phyloP scores from a whole-genome alignment of 2,113 vertebrate genomes.

The Gymnocephalus cernua region DNA sequence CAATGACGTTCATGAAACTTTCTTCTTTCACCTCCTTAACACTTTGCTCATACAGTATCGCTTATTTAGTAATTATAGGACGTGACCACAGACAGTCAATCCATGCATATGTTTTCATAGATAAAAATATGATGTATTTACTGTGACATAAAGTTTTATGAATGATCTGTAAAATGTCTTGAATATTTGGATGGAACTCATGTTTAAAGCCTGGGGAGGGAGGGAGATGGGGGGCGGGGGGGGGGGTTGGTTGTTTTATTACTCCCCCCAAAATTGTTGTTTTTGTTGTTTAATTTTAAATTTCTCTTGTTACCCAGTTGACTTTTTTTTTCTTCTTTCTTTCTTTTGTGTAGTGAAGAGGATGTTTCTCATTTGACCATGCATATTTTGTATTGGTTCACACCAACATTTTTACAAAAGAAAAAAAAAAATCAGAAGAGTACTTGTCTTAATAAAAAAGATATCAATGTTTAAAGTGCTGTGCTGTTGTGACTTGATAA shows the following conservation, averaged over 20 bases:
- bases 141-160: conserved; percentile 77
- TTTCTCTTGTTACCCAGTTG: conserved; percentile 78
- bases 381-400: conserved; percentile 89
- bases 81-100: conserved; percentile 66
- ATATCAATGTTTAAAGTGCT: conserved; percentile 85
- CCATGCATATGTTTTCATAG: conserved; percentile 52
- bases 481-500: conserved; percentile 55
- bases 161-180: conserved; percentile 75
- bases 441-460: conserved; percentile 90
- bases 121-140: conserved; percentile 76
- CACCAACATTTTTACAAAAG: conserved; percentile 88
- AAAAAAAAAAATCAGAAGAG: conserved; percentile 82
- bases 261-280: conserved; percentile 53
- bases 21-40: conserved; percentile 66
- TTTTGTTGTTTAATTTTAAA: conserved; percentile 77
- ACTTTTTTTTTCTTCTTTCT: conserved; percentile 48
- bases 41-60: conserved; percentile 69
- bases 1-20: conserved; percentile 68
- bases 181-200: conserved; percentile 72
- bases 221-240: not conserved
- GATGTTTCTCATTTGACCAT: conserved; percentile 84
- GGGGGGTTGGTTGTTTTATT: conserved; percentile 57
- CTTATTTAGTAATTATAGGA: conserved; percentile 74
- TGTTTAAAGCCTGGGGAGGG: conserved; percentile 66
- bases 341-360: conserved; percentile 81